phyloP scores from a whole-genome alignment of 2,888 invertebrate species.

The Meiosimyza decipiens region DNA sequence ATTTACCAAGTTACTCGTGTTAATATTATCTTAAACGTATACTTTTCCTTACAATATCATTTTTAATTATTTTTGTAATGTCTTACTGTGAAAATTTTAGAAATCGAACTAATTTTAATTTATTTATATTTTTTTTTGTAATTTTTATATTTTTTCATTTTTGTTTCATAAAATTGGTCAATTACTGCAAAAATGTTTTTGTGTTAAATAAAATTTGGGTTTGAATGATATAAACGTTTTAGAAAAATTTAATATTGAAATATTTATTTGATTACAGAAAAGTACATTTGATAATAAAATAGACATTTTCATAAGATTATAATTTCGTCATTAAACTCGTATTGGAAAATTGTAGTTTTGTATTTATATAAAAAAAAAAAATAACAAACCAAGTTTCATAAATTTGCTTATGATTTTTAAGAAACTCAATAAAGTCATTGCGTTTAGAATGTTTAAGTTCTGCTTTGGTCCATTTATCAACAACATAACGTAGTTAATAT shows the following conservation, averaged over 20 bases:
- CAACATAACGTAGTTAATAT: slow-evolving; percentile 4
- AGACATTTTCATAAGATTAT: no score
- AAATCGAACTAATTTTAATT: slow-evolving; percentile 1
- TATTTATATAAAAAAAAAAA: background rate
- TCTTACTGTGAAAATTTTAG: slow-evolving; percentile 14
- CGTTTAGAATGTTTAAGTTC: background rate
- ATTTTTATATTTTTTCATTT: background rate
- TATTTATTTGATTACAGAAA: no score
- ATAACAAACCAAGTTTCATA: no score
- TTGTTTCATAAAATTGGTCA: background rate
- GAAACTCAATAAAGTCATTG: no score
- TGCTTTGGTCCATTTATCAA: slow-evolving; percentile 1
- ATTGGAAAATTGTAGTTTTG: background rate
- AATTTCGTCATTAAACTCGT: background rate
- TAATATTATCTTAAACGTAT: background rate
- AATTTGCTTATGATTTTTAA: no score
- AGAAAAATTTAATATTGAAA: slow-evolving; percentile 14
- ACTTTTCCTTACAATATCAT: slow-evolving; percentile 1
- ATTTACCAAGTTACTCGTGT: slow-evolving; percentile 17
- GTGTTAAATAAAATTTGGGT: background rate
- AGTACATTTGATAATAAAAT: no score
- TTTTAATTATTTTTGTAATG: slow-evolving; percentile 9
- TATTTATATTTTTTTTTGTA: background rate
- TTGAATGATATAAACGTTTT: slow-evolving; percentile 5
- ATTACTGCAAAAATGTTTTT: slow-evolving; percentile 1